Conservation (phyloP, 2,797 vertebrate species). For the Tympanoctomys barrerae region DNA sequence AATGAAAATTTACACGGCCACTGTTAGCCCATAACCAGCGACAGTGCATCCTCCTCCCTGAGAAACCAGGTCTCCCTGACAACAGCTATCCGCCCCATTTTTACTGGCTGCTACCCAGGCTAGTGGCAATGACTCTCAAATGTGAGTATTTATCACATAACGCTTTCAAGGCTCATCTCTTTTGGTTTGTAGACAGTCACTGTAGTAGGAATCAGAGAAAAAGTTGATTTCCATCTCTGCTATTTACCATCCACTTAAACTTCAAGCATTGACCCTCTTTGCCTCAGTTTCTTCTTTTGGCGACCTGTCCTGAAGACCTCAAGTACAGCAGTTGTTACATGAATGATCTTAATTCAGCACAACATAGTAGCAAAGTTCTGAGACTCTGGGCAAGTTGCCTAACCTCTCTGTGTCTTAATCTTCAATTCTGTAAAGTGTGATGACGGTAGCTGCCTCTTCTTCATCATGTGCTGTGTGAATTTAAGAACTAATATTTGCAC, state of each 20-base stretch:
- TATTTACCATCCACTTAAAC: background rate
- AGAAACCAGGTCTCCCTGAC: slow-evolving; percentile 76
- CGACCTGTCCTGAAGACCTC: background rate
- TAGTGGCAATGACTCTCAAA: slow-evolving; percentile 78
- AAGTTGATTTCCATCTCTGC: slow-evolving; percentile 36
- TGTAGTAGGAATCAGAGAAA: slow-evolving; percentile 55
- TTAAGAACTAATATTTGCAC: slow-evolving; percentile 18
- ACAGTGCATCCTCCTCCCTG: background rate
- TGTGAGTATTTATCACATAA: slow-evolving; percentile 79
- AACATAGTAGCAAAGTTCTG: background rate
- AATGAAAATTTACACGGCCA: slow-evolving; percentile 88
- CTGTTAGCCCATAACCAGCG: slow-evolving; percentile 80
- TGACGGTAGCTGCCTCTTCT: background rate
- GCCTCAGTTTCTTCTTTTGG: background rate
- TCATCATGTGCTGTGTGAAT: background rate
- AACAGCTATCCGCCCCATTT: slow-evolving; percentile 70
- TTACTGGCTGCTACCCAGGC: slow-evolving; percentile 75
- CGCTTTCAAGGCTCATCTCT: slow-evolving; percentile 77
- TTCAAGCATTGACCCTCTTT: background rate
- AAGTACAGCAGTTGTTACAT: background rate
- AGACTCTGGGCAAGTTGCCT: background rate
- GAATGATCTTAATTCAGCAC: slow-evolving; percentile 7
- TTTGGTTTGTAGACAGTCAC: slow-evolving; percentile 53
- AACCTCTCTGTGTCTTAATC: slow-evolving; percentile 18
- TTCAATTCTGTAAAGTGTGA: slow-evolving; percentile 13